Conservation (phyloP, 2,113 vertebrate species). For the Poeciliopsis turrubarensis region DNA sequence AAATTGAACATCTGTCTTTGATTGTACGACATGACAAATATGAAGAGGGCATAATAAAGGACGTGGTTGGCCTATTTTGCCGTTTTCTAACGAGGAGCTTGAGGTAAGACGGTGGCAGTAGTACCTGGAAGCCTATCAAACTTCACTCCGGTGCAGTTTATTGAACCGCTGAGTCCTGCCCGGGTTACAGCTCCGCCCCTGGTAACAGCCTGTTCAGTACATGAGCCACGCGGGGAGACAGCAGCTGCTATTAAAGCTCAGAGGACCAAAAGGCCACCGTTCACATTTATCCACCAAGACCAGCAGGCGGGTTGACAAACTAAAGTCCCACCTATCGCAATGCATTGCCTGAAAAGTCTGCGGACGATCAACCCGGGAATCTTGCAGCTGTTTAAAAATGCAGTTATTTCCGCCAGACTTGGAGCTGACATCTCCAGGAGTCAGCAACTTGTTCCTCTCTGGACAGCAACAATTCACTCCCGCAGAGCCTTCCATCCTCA, state of each 20-base stretch:
- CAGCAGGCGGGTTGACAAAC: background rate
- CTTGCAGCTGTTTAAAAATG: conserved; percentile 67
- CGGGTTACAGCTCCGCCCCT: conserved; percentile 56
- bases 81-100: background rate
- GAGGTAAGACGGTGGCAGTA: background rate
- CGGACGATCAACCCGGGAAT: conserved; percentile 65
- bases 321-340: conserved; percentile 47
- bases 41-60: background rate
- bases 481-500: conserved; percentile 58
- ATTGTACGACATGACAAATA: no score
- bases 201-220: conserved; percentile 30
- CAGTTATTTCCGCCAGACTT: conserved; percentile 45
- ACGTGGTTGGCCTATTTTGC: background rate
- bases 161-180: conserved; percentile 31
- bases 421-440: conserved; percentile 61
- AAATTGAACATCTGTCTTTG: no score
- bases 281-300: conserved; percentile 29
- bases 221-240: conserved; percentile 31
- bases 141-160: conserved; percentile 30
- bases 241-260: conserved; percentile 54
- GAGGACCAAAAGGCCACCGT: conserved; percentile 25
- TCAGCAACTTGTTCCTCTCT: conserved; percentile 46
- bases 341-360: conserved; percentile 77
- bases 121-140: background rate
- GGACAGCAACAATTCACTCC: conserved; percentile 64